Conservation (phyloP, 2,888 invertebrate species). For the Cheilosia urbana region DNA sequence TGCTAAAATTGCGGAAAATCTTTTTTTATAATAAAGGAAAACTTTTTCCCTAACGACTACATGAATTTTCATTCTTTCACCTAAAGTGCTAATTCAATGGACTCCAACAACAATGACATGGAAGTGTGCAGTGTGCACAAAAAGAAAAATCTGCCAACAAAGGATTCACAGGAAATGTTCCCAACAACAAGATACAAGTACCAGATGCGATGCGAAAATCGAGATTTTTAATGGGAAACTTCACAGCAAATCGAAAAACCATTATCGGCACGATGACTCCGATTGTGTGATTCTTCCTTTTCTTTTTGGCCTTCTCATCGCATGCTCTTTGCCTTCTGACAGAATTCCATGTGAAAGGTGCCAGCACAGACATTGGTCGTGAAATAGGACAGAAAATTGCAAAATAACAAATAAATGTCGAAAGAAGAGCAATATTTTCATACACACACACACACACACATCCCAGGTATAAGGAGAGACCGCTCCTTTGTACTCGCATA, state of each 20-base stretch:
- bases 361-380: slow-evolving; percentile 3
- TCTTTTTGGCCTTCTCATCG: not conserved
- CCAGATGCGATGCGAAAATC: slow-evolving; percentile 5
- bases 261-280: slow-evolving; percentile 8
- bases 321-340: slow-evolving; percentile 2
- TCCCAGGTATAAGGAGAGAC: not conserved
- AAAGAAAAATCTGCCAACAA: not conserved
- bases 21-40: too few relatives aligned
- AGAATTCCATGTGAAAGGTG: not conserved
- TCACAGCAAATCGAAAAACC: slow-evolving; percentile 30
- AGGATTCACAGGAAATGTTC: slow-evolving; percentile 3
- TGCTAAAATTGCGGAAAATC: too few relatives aligned
- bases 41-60: too few relatives aligned
- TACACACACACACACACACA: not conserved
- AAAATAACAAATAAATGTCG: too few relatives aligned
- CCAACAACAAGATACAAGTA: slow-evolving; percentile 17
- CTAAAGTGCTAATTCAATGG: too few relatives aligned
- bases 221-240: slow-evolving; percentile 39
- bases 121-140: not conserved
- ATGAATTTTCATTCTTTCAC: too few relatives aligned
- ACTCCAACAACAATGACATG: not conserved
- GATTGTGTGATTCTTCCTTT: not conserved
- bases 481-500: not conserved
- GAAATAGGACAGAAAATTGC: slow-evolving; percentile 1
- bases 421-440: not conserved